phyloP scores from a whole-genome alignment of 1,140 invertebrate species.

The Caenorhabditis brenneri region DNA sequence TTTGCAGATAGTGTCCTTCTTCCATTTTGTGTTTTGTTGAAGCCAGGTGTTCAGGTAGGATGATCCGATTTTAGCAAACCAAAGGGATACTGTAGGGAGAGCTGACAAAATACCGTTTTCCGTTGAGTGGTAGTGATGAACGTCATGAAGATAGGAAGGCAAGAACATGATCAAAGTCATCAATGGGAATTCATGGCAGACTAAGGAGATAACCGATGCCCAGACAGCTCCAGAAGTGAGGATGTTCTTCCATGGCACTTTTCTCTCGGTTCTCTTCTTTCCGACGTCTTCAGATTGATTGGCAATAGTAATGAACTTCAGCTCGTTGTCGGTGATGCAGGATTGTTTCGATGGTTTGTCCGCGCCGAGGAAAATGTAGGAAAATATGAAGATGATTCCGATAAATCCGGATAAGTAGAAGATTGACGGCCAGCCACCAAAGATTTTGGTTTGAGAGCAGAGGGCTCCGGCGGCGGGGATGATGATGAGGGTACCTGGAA shows the following conservation, averaged over 20 bases:
- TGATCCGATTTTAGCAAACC: slow-evolving; percentile 65
- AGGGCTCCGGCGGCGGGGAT: slow-evolving; percentile 68
- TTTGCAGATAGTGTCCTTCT: slow-evolving; percentile 62
- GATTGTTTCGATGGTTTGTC: slow-evolving; percentile 70
- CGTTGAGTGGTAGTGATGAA: slow-evolving; percentile 68
- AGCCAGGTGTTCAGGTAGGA: slow-evolving; percentile 70
- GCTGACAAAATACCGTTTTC: slow-evolving; percentile 69
- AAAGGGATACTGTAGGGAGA: slow-evolving; percentile 66
- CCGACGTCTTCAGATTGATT: slow-evolving; percentile 67
- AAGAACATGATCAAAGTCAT: slow-evolving; percentile 71
- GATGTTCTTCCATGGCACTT: slow-evolving; percentile 65
- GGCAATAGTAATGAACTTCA: slow-evolving; percentile 67
- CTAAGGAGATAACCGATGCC: slow-evolving; percentile 67
- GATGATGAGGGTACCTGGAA: slow-evolving; percentile 68
- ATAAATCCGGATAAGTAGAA: slow-evolving; percentile 69
- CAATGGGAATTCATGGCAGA: slow-evolving; percentile 69
- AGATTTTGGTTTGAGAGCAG: slow-evolving; percentile 66
- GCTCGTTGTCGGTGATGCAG: slow-evolving; percentile 61
- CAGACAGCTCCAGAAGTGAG: slow-evolving; percentile 66
- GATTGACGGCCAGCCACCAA: slow-evolving; percentile 70
- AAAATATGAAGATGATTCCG: slow-evolving; percentile 66
- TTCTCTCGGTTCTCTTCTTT: slow-evolving; percentile 65
- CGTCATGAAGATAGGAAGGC: slow-evolving; percentile 69
- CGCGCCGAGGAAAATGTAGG: slow-evolving; percentile 68
- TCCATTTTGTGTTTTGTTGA: slow-evolving; percentile 64